Conservation (phyloP, 2,797 vertebrate genomes). For the Halcyon chelicuti region DNA sequence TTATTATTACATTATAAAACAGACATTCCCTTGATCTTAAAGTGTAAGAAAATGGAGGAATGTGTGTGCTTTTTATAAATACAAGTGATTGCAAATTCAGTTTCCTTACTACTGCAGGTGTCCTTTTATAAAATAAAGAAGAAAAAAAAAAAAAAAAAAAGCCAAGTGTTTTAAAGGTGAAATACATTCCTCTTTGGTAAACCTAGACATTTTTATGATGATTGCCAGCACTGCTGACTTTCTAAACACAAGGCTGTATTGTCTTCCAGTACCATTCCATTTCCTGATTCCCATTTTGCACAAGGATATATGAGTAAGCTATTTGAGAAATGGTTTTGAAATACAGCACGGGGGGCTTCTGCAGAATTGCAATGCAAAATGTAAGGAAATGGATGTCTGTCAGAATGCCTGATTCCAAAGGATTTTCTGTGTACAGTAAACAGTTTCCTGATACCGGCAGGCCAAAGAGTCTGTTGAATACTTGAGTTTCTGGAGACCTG, state of each 20-base stretch:
- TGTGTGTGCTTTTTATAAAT: constrained; percentile 74
- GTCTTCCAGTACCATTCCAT: constrained; percentile 58
- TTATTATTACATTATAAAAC: constrained; percentile 55
- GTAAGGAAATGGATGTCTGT: constrained; percentile 63
- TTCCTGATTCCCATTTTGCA: constrained; percentile 54
- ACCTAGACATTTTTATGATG: constrained; percentile 65
- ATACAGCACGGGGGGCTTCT: constrained; percentile 58
- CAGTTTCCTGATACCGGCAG: constrained; percentile 70
- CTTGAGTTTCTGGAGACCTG: constrained; percentile 75
- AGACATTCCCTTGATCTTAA: constrained; percentile 62
- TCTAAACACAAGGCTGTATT: constrained; percentile 69
- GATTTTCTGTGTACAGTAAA: constrained; percentile 43
- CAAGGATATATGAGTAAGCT: constrained; percentile 43
- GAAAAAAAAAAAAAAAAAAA: background rate
- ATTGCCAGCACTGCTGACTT: constrained; percentile 67
- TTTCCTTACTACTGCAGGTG: constrained; percentile 64
- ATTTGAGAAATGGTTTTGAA: constrained; percentile 63
- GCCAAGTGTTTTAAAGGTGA: constrained; percentile 68
- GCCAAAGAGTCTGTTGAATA: constrained; percentile 78
- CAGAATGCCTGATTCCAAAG: constrained; percentile 61
- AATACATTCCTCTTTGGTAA: constrained; percentile 73
- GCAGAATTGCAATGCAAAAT: constrained; percentile 60
- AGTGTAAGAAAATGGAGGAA: constrained; percentile 63
- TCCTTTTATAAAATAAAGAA: constrained; percentile 25
- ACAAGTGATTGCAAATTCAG: constrained; percentile 58